Evolutionary conservation across 92 coral and sea anemone genomes (phyloP), one percentile per base, ranked within the genome.

Genomic region (Umimayanthus kanabou): DNA sequence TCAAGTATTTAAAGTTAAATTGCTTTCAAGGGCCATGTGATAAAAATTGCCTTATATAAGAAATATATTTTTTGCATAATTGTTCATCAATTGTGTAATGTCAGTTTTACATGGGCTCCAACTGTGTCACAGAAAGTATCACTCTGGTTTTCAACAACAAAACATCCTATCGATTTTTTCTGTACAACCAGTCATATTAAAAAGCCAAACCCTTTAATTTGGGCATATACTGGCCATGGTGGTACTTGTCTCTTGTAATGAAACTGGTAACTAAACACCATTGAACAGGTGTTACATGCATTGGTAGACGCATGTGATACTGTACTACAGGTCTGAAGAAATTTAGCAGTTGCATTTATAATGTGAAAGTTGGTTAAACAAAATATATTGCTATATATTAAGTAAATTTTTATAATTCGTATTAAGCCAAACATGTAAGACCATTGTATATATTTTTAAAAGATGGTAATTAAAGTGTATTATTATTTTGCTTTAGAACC

Each of bases 211-310:
- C 45, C 78, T 73, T 73, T 7, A 73, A 73, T 73, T 73, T 37
- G 23, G 47, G 5, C 73, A 23, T 67, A 67, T 67, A 22, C 33
- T 67, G 73, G 28, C 73, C 40, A 53, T 79, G n/a, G 25, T 79
- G 37, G 70, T 79, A 53, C 69, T 79, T 53, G n/a, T n/a, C n/a
- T n/a, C 39, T 57, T 79, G 83, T 79, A 26, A 25, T 13, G 4
- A 29, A 22, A 79, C 70, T 28, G 70, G 42, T 79, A 79, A 79
- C 83, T 50, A 79, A 79, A 79, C 83, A 79, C 70, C 71, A 77
- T 42, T 77, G 64, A 77, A 77, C 80, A 74, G 80, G 64, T 77
- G 80, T 55, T 4, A 49, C 49, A 77, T 55, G 61, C 18, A 77
- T 33, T n/a, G n/a, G n/a, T n/a, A n/a, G n/a, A n/a, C n/a, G n/a